Evolutionary conservation across 1,140 invertebrate species (phyloP).

Genomic region (Lineus longissimus): DNA sequence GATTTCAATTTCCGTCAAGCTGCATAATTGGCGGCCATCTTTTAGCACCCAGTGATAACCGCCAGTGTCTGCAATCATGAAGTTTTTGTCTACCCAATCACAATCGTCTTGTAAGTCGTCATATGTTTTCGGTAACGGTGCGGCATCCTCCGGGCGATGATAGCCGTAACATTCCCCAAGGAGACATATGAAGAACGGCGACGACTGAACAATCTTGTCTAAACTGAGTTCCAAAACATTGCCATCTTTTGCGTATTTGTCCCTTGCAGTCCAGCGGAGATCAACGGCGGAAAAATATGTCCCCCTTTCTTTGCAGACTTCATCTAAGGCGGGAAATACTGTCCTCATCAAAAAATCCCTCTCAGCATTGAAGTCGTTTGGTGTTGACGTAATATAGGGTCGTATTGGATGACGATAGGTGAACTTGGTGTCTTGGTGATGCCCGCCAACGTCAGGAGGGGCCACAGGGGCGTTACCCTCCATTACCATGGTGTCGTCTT

Average conservation of each 20-base stretch:
- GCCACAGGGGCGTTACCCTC: not conserved
- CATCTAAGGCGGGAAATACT: conserved; percentile 37
- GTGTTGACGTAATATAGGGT: conserved; percentile 46
- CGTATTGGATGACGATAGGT: conserved; percentile 30
- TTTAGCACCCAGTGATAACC: conserved; percentile 44
- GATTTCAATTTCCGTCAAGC: conserved; percentile 49
- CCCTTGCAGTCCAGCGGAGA: conserved; percentile 33
- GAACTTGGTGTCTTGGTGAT: not conserved
- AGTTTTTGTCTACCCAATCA: conserved; percentile 43
- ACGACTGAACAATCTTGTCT: conserved; percentile 35
- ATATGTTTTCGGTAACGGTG: conserved; percentile 23
- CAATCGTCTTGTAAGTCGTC: conserved; percentile 22
- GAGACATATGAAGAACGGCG: conserved; percentile 47
- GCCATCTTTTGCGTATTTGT: conserved; percentile 29
- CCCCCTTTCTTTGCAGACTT: conserved; percentile 32
- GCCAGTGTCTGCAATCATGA: conserved; percentile 35
- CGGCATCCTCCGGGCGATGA: conserved; percentile 21
- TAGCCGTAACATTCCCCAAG: conserved; percentile 49
- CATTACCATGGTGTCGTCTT: not conserved
- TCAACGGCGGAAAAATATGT: conserved; percentile 39
- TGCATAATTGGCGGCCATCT: conserved; percentile 35
- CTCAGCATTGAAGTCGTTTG: conserved; percentile 41
- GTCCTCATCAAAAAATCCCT: conserved; percentile 30
- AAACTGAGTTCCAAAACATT: conserved; percentile 35
- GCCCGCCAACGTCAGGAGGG: not conserved